Percentiles rank a stretch among this genome's conserved stretches.
phyloP scores from a whole-genome alignment of 2,113 vertebrate species.

The Sceloporus undulatus region DNA sequence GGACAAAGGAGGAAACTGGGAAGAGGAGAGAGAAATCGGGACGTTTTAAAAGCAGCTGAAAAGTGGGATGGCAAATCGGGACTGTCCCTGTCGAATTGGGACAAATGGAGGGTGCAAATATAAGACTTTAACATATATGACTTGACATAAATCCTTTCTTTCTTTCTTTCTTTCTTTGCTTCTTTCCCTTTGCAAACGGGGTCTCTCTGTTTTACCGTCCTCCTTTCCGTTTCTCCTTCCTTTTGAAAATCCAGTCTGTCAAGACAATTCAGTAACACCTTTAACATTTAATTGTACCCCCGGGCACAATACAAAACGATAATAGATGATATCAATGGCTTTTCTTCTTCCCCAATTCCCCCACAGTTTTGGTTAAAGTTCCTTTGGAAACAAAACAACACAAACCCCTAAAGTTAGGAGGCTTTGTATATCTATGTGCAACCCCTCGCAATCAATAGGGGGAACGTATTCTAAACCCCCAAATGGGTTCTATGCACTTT shows the following conservation, averaged over 20 bases:
- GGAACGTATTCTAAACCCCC: constrained; percentile 23
- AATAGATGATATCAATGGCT: background rate
- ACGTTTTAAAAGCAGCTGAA: too few species aligned
- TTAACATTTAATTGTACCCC: too few species aligned
- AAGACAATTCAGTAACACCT: constrained; percentile 51
- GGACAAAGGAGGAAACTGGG: too few species aligned
- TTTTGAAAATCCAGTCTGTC: constrained; percentile 40
- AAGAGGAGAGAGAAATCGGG: too few species aligned
- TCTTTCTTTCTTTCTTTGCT: too few species aligned
- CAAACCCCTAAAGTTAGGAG: background rate
- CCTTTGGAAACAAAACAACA: constrained; percentile 35
- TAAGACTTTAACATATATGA: too few species aligned
- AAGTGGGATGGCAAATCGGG: too few species aligned
- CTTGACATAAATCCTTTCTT: too few species aligned
- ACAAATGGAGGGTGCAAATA: too few species aligned
- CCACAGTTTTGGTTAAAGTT: constrained; percentile 33
- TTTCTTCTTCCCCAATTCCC: too few species aligned
- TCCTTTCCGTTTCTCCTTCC: background rate
- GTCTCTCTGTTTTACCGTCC: background rate
- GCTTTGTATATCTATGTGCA: background rate
- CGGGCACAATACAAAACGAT: constrained; percentile 40
- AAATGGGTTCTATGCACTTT: background rate
- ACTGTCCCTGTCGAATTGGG: too few species aligned
- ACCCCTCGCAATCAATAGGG: fast-evolving
- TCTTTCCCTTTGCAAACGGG: too few species aligned